A percentile compares a stretch with the other conserved stretches of the same genome.
Evolutionary conservation across 2,797 vertebrate genomes (phyloP).

Genomic region (Manis javanica): DNA sequence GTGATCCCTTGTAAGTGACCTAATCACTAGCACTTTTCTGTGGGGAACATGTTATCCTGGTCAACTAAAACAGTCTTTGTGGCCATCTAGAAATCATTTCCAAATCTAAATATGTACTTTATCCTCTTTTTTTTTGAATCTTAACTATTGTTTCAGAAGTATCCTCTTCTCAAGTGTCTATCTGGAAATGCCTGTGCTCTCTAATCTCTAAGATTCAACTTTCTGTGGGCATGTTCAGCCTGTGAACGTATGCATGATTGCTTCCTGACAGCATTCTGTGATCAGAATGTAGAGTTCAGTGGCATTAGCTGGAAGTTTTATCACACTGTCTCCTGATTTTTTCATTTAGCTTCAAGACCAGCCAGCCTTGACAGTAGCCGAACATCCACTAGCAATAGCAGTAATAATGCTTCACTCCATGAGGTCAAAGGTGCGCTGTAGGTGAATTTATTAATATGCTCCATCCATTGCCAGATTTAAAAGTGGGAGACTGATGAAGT

Average conservation of each 20-base stretch:
- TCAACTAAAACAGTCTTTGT: conserved; percentile 57
- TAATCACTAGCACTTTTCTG: conserved; percentile 75
- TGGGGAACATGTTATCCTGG: conserved; percentile 42
- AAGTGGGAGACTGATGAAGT: conserved; percentile 44
- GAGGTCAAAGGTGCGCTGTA: conserved; percentile 95
- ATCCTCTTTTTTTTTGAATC: conserved; percentile 74
- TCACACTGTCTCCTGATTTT: conserved; percentile 88
- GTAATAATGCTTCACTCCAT: conserved; percentile 96
- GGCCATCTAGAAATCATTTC: conserved; percentile 64
- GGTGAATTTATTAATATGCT: conserved; percentile 76
- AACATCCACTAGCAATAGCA: conserved; percentile 97
- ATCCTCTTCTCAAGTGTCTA: conserved; percentile 77
- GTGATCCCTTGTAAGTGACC: conserved; percentile 90
- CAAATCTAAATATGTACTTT: conserved; percentile 74
- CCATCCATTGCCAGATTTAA: conserved; percentile 70
- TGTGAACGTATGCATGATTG: conserved; percentile 85
- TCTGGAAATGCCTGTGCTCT: conserved; percentile 83
- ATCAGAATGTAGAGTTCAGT: conserved; percentile 83
- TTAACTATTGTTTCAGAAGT: conserved; percentile 74
- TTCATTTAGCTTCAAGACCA: conserved; percentile 94
- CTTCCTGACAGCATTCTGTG: conserved; percentile 85
- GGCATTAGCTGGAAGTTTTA: conserved; percentile 88
- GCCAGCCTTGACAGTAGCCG: conserved; percentile 97
- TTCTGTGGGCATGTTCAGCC: conserved; percentile 86
- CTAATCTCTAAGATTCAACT: conserved; percentile 79